These are phyloP conservation scores for Epinotia demarniana DNA, from an alignment of 2,888 invertebrate genomes.

Conservation along the genomic window DNA sequence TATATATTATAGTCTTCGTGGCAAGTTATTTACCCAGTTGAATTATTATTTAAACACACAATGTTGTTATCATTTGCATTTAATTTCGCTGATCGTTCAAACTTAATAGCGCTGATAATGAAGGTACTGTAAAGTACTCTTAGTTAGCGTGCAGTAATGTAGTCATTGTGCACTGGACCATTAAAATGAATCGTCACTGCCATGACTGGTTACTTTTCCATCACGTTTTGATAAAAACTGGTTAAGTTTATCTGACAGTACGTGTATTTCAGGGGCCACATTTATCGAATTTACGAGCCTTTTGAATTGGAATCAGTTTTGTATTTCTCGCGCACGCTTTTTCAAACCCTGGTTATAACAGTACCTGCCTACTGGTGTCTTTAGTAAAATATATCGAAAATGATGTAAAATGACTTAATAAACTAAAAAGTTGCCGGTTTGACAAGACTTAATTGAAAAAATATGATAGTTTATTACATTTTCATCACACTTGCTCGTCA, in stretches of 20 bases:
- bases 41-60: neutral
- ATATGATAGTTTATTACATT: too few relatives aligned
- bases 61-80: neutral
- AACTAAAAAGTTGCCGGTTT: too few relatives aligned
- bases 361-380: too few relatives aligned
- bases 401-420: too few relatives aligned
- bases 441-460: too few relatives aligned
- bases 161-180: conserved; percentile 15
- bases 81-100: conserved; percentile 2
- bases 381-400: too few relatives aligned
- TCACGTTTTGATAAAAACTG: neutral
- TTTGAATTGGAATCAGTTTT: too few relatives aligned
- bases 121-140: neutral
- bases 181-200: conserved; percentile 9
- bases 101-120: conserved; percentile 9
- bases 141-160: neutral
- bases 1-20: too few relatives aligned
- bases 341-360: too few relatives aligned
- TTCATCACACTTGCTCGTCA: too few relatives aligned
- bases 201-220: neutral
- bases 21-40: neutral
- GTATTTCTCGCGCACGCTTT: too few relatives aligned
- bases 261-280: neutral
- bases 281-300: neutral
- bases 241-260: neutral